phyloP scores from a whole-genome alignment of 1,140 invertebrate species.

The Dendroctonus ponderosae region DNA sequence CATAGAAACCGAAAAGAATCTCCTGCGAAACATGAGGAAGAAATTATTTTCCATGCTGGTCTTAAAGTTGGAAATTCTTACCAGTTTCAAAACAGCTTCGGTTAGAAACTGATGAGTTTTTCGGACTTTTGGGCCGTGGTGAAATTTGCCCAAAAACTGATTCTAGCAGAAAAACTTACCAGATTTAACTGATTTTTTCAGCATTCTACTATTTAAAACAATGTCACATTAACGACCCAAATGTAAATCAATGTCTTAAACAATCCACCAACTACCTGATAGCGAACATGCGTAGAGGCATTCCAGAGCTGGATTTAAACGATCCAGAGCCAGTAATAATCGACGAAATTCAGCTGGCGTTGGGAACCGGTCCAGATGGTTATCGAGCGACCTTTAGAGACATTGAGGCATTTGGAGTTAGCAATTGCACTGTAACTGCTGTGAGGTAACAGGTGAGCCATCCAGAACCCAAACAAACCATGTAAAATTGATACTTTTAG shows the following conservation, averaged over 20 bases:
- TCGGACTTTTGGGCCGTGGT: too few species aligned
- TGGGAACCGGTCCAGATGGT: constrained; percentile 73
- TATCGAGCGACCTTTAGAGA: constrained; percentile 76
- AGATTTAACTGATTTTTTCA: constrained; percentile 8
- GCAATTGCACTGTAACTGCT: constrained; percentile 71
- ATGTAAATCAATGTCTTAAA: constrained; percentile 70
- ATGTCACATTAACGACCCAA: constrained; percentile 65
- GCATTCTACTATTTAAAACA: constrained; percentile 61
- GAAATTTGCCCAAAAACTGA: background rate
- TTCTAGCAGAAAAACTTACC: background rate
- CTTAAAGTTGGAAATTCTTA: too few species aligned
- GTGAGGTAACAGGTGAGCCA: constrained; percentile 59
- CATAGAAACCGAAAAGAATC: too few species aligned
- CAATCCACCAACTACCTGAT: constrained; percentile 70
- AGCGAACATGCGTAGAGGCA: constrained; percentile 63
- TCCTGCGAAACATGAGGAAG: too few species aligned
- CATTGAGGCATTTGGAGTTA: constrained; percentile 75
- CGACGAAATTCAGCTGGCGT: constrained; percentile 74
- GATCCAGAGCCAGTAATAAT: constrained; percentile 73
- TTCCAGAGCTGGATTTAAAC: constrained; percentile 64
- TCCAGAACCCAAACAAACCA: background rate
- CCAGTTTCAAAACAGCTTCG: too few species aligned
- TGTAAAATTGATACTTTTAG: background rate
- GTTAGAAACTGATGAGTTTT: too few species aligned
- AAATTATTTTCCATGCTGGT: too few species aligned